Conservation (phyloP, 2,797 vertebrate genomes). For the Silurus lanzhouensis region DNA sequence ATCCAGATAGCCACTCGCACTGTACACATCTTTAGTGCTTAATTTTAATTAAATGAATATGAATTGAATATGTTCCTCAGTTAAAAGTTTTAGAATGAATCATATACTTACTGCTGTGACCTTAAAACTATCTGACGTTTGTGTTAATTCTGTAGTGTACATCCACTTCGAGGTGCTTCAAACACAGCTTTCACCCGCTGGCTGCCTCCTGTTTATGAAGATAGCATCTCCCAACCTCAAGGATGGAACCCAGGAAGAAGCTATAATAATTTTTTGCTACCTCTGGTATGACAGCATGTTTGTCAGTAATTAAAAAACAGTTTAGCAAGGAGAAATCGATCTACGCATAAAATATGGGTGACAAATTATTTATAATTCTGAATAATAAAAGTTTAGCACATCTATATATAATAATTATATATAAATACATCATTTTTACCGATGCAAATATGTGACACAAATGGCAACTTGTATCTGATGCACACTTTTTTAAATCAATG, state of each 20-base stretch:
- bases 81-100: background rate
- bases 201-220: constrained; percentile 82
- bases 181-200: constrained; percentile 78
- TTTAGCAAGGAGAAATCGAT: no score
- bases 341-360: no score
- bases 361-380: no score
- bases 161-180: constrained; percentile 76
- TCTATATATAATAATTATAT: no score
- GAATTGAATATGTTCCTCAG: background rate
- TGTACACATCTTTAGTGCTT: background rate
- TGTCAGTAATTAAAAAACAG: background rate
- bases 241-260: constrained; percentile 68
- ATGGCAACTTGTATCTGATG: no score
- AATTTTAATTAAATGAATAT: background rate
- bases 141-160: constrained; percentile 64
- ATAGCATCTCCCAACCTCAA: constrained; percentile 76
- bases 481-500: no score
- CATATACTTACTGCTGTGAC: background rate
- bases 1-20: background rate
- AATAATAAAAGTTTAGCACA: no score
- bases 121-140: background rate
- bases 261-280: constrained; percentile 78
- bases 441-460: no score
- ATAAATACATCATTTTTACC: no score
- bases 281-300: constrained; percentile 71